Percentiles rank a stretch among this genome's conserved stretches.
Conservation (phyloP, 2,797 vertebrate genomes). For the Mormyrus hasselquistii region DNA sequence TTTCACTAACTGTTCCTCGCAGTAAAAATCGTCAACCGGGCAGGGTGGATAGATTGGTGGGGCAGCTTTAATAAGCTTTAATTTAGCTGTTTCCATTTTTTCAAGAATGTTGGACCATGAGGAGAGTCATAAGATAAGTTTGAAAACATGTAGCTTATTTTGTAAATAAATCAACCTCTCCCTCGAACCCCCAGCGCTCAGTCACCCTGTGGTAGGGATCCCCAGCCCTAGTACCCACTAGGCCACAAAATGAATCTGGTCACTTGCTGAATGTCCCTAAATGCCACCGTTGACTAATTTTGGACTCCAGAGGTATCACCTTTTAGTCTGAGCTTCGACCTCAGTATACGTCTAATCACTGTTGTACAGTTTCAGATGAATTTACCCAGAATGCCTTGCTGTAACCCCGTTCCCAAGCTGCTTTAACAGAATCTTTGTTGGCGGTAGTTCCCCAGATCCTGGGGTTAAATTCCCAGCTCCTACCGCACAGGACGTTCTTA, state of each 20-base stretch:
- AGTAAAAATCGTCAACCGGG: background rate
- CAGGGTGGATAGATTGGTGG: background rate
- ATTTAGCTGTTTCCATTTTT: background rate
- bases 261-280: background rate
- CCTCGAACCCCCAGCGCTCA: background rate
- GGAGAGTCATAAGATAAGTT: background rate
- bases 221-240: background rate
- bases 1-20: background rate
- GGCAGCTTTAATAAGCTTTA: background rate
- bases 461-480: background rate
- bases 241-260: background rate
- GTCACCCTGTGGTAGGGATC: background rate
- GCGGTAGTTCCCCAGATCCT: background rate
- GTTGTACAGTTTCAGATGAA: background rate
- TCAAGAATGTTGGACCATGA: background rate
- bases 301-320: background rate
- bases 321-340: background rate
- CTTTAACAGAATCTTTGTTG: background rate
- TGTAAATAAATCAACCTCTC: background rate
- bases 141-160: background rate
- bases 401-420: background rate
- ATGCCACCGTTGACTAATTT: background rate
- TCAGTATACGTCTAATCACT: background rate
- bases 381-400: background rate
- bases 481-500: background rate